Evolutionary conservation across 2,797 vertebrate genomes (phyloP).

Genomic region (Danio albolineatus): DNA sequence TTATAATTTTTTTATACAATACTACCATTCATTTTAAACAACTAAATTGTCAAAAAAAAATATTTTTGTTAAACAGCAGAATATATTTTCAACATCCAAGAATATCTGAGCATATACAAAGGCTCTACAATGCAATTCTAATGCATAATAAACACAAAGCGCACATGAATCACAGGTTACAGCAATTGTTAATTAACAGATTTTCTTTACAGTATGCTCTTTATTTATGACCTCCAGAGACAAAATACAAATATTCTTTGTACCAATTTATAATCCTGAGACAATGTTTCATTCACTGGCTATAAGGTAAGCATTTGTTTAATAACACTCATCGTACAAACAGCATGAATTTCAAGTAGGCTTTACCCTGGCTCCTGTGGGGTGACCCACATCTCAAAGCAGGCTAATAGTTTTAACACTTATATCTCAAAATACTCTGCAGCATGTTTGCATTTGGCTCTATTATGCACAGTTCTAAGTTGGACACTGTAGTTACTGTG

Average conservation of each 20-base stretch:
- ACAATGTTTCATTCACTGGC: constrained; percentile 23
- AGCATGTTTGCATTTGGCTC: constrained; percentile 24
- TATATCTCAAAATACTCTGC: constrained; percentile 20
- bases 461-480: neutral
- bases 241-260: neutral
- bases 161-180: too few species aligned
- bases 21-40: too few species aligned
- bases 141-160: too few species aligned
- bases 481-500: constrained; percentile 4
- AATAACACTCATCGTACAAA: constrained; percentile 59
- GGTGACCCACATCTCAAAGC: neutral
- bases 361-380: constrained; percentile 32
- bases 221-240: neutral
- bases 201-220: neutral
- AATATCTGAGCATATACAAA: too few species aligned
- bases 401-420: constrained; percentile 5
- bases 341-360: constrained; percentile 44
- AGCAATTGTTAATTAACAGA: too few species aligned
- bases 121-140: too few species aligned
- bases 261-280: constrained; percentile 34
- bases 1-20: too few species aligned
- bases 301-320: constrained; percentile 49
- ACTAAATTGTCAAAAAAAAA: too few species aligned
- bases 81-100: too few species aligned
- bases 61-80: too few species aligned